Conservation (phyloP, 2,888 invertebrate genomes). For the Eupithecia centaureata region DNA sequence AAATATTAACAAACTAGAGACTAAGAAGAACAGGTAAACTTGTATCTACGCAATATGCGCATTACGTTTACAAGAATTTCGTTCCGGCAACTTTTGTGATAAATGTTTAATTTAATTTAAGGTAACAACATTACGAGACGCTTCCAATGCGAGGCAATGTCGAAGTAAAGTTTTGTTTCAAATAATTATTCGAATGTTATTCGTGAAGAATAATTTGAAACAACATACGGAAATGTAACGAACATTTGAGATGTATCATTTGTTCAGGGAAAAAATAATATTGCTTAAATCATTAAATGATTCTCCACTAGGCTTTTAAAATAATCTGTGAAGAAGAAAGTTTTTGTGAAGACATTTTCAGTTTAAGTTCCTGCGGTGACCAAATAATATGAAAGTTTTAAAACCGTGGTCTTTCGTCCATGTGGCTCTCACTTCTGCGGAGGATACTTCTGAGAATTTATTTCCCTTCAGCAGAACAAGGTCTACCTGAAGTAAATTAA, state of each 20-base stretch:
- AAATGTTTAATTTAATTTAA: slow-evolving; percentile 60
- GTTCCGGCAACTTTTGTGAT: slow-evolving; percentile 53
- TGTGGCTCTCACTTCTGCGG: background rate
- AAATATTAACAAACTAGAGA: background rate
- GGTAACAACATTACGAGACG: slow-evolving; percentile 53
- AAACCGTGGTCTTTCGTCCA: background rate
- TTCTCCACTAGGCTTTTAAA: background rate
- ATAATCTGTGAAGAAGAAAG: background rate
- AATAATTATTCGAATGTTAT: slow-evolving; percentile 39
- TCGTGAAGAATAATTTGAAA: slow-evolving; percentile 11
- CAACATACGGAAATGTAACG: slow-evolving; percentile 6
- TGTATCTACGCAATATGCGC: background rate
- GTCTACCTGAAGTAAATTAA: slow-evolving; percentile 34
- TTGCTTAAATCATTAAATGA: background rate
- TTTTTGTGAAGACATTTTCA: background rate
- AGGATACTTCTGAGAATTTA: slow-evolving; percentile 41
- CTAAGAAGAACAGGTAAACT: background rate
- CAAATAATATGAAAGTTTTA: background rate
- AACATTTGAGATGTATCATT: background rate
- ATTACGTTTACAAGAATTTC: slow-evolving; percentile 45
- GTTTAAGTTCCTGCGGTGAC: background rate
- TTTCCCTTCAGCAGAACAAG: slow-evolving; percentile 38
- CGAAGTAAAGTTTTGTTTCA: slow-evolving; percentile 50
- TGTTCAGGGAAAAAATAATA: background rate
- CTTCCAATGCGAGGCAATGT: slow-evolving; percentile 48